Base-by-base conservation (phyloP, 2,888 invertebrate genomes). In the Phyllotreta striolata region DNA sequence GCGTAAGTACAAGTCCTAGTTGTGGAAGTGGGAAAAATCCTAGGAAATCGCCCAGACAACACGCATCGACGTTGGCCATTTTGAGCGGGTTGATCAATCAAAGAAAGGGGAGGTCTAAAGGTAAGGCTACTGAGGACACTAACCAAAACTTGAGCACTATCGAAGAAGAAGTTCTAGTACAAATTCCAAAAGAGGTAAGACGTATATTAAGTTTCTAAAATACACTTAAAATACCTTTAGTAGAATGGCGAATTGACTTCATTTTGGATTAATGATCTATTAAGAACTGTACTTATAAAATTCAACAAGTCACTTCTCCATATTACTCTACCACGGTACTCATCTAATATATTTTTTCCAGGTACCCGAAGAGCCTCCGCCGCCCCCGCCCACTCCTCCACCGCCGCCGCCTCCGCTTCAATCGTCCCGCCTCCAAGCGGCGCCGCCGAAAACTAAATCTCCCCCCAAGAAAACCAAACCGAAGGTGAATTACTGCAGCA, bases 61-160 rank as follows among this genome's bases (percentile, higher is more conserved):
- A 95, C 77, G 94, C 94, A 0, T 93, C 93, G 0, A 95, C 95
- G 0, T 80, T 93, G 64, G 94, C 94, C 0, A 91, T 94, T 62
- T 87, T 94, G 2, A 89, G 89, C 43, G 88, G 89, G 58, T 79
- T 90, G 14, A 81, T 88, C 6, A 85, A 88, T 39, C 83, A 86
- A 55, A 80, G 86, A 61, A 85, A 83, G 71, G 77, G 82, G 65
- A 70, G 85, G 83, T 71, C 75, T 5, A 69, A 74, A 56, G 70
- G 73, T 56, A 64, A 56, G 7, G 38, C 12, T 3, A 24, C 57
- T 4, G 69, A 73, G 61, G 66, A 71, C 24, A 41, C 40, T 49
- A 35, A 35, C 38, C 47, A 59, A 39, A 67, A 51, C 52, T 64
- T 76, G 39, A 65, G 69, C 13, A 66, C 75, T n/a, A 78, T 78